These are phyloP conservation scores for Ceratitis capitata DNA, from an alignment of 1,140 invertebrate species.

Conservation along the genomic window DNA sequence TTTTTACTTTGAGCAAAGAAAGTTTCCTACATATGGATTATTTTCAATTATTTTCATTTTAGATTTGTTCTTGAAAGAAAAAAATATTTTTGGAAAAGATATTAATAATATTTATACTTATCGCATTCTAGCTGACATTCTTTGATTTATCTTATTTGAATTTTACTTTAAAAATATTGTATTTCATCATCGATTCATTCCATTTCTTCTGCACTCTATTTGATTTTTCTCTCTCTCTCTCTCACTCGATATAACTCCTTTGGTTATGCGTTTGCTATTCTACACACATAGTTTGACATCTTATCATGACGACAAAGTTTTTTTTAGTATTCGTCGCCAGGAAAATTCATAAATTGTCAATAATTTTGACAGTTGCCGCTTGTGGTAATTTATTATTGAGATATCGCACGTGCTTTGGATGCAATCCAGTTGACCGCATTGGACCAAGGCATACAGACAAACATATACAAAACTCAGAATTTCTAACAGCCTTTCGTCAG, in stretches of 20 bases:
- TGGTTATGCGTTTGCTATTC: not conserved
- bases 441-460: not conserved
- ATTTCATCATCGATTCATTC: not conserved
- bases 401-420: conserved; percentile 20
- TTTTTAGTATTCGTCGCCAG: not conserved
- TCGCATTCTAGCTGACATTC: not conserved
- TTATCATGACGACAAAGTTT: not conserved
- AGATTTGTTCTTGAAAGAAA: too few relatives aligned
- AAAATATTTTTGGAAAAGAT: too few relatives aligned
- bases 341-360: conserved; percentile 37
- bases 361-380: conserved; percentile 34
- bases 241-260: not conserved
- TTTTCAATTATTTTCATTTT: too few relatives aligned
- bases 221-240: not conserved
- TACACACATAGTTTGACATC: not conserved
- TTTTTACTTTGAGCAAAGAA: too few relatives aligned
- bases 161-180: not conserved
- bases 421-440: conserved; percentile 5
- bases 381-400: conserved; percentile 35
- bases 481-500: not conserved
- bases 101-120: not conserved
- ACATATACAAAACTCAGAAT: not conserved
- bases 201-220: not conserved
- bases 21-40: too few relatives aligned
- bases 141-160: not conserved